These are phyloP conservation scores for Agonopterix arenella DNA, from an alignment of 2,888 invertebrate genomes.

Conservation along the genomic window DNA sequence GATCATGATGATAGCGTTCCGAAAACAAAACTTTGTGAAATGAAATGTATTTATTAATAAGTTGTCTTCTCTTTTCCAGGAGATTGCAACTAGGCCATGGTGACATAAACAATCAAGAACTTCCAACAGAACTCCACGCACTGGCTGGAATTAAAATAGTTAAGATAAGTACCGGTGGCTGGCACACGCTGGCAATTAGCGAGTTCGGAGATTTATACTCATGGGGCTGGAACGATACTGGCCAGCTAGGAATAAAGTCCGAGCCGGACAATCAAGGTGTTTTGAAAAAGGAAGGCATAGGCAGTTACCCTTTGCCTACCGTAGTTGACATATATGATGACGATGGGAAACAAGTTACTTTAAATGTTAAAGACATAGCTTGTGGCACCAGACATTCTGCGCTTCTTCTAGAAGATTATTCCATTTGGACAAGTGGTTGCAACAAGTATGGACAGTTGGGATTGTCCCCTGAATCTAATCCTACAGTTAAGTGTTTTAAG, in stretches of 20 bases:
- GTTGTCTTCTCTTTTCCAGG: slow-evolving; percentile 72
- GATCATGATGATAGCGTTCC: too few relatives aligned
- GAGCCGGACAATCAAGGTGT: slow-evolving; percentile 30
- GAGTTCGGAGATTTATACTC: slow-evolving; percentile 88
- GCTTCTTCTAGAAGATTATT: slow-evolving; percentile 79
- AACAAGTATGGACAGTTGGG: slow-evolving; percentile 90
- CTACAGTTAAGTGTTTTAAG: slow-evolving; percentile 38
- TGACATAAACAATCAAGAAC: slow-evolving; percentile 77
- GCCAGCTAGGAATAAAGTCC: slow-evolving; percentile 85
- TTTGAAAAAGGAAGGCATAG: slow-evolving; percentile 18
- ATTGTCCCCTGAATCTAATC: slow-evolving; percentile 32
- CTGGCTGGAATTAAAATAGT: slow-evolving; percentile 85
- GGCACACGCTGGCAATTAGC: slow-evolving; percentile 90
- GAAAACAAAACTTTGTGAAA: too few relatives aligned
- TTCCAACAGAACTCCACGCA: slow-evolving; percentile 82
- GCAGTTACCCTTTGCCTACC: slow-evolving; percentile 48
- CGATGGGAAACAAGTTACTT: slow-evolving; percentile 55
- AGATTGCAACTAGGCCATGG: slow-evolving; percentile 92
- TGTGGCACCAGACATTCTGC: slow-evolving; percentile 89
- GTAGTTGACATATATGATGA: slow-evolving; percentile 53
- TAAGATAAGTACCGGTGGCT: slow-evolving; percentile 87
- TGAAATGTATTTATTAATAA: too few relatives aligned
- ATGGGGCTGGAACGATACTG: slow-evolving; percentile 95
- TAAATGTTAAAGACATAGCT: slow-evolving; percentile 77
- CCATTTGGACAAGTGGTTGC: slow-evolving; percentile 86